Base-by-base conservation (phyloP, 2,113 vertebrate species). In the Poeciliopsis retropinna region DNA sequence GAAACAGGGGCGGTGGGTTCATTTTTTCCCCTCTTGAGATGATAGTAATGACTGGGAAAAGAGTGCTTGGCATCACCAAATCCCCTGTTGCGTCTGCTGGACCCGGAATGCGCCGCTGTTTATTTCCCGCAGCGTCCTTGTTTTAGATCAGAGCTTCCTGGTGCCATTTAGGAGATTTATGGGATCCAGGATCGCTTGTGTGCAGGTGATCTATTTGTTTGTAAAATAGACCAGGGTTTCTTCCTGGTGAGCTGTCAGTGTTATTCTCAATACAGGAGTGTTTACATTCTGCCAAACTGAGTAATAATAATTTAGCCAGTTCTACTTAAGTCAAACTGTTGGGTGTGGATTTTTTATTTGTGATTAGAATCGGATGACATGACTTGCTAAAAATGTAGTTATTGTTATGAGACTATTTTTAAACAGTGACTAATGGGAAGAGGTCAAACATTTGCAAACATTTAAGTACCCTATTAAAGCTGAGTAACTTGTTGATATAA, bases 111-210 rank as follows among this genome's bases (percentile, higher is more conserved):
- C 79, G 37, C 71, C 74, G 74, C 63, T 84, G 80, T 29, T 51
- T 87, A 44, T 86, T 90, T 89, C 82, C 80, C 83, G 41, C 54
- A 15, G 75, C 77, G 89, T 90, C 88, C 89, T 88, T 89, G 79
- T 91, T 91, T 90, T 82, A 76, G 63, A 73, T 82, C 57, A 12
- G 12, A 61, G 72, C 83, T 91, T 93, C 89, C 92, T 91, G 80
- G 30, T 74, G 63, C 76, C 62, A 63, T 31, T 79, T 60, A 63
- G 32, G 60, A 34, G 69, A 27, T 72, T 28, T 27, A 65, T 67
- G 34, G 67, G 70, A 54, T 83, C 32, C 69, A 57, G 51, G 22
- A 11, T 76, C 34, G 19, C n/a, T 75, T 19, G 28, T 47, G 62
- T 75, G 13, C 9, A 28, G n/a, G 9, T 34, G 32, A 5, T 61